Conservation (phyloP, 2,888 invertebrate species). For the Aporophyla lueneburgensis region DNA sequence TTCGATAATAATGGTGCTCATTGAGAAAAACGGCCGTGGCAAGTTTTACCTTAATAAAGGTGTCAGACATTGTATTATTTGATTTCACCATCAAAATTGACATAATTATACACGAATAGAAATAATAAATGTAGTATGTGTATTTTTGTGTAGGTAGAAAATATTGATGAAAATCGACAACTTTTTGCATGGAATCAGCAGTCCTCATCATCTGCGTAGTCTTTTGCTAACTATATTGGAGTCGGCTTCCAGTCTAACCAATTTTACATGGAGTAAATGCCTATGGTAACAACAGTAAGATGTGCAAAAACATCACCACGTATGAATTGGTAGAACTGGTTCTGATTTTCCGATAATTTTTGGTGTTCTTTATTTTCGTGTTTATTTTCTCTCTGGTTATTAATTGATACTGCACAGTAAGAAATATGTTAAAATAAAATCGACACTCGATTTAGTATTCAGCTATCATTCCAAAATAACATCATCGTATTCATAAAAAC, state of each 20-base stretch:
- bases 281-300: no score
- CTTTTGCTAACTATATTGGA: no score
- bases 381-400: neutral
- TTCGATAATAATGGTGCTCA: neutral
- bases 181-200: neutral
- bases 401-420: no score
- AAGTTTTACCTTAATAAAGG: neutral
- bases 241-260: no score
- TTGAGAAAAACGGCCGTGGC: neutral
- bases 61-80: neutral
- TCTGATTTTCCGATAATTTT: neutral
- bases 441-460: constrained; percentile 26
- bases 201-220: no score
- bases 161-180: no score
- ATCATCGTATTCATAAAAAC: neutral
- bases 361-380: neutral
- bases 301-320: neutral
- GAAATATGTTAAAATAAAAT: neutral
- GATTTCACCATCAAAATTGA: neutral
- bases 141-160: neutral
- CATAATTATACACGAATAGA: neutral
- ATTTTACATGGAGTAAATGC: no score
- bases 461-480: neutral
- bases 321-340: neutral
- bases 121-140: no score